Base-by-base conservation (phyloP, 2,113 vertebrate genomes). In the Typhlomys cinereus region DNA sequence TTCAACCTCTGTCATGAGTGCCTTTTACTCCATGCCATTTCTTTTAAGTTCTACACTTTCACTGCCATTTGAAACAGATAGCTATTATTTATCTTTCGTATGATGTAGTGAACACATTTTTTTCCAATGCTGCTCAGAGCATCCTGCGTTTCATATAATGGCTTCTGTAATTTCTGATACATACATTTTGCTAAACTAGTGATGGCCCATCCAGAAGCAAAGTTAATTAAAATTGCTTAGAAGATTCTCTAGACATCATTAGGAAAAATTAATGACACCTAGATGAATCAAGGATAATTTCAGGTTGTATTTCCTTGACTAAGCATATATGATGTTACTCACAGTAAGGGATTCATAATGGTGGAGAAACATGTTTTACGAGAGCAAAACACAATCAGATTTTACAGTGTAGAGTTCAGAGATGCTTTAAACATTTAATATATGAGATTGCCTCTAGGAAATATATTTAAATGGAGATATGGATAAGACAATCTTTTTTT, bases 401-500 rank as follows among this genome's bases (percentile, higher is more conserved):
- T 89, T 75, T 81, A 41, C 80, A 41, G 92, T 52, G 10, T 69
- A 39, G 41, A 62, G n/a, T 79, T 93, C 48, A 83, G n/a, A 70
- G 21, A 48, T 90, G 64, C 31, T 89, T 94, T 61, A n/a, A 54
- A 36, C 27, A 78, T 39, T 41, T 27, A 86, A 52, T 79, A 1
- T 73, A 31, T 84, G 20, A 86, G 6, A 73, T 0, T 62, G 29
- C 41, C 20, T 20, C 83, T 5, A 36, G 31, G 67, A 78, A 62
- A 93, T 44, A 34, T n/a, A 48, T 78, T 71, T 62, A 57, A 46
- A 52, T 52, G 14, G 12, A 71, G 39, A n/a, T 46, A 46, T 6
- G 82, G 14, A 64, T 34, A 70, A 44, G 34, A 3, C 3, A 82
- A 41, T 76, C 3, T 25, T n/a, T n/a, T n/a, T n/a, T n/a, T n/a